These are phyloP conservation scores for Eumaeus atala DNA, from an alignment of 1,140 invertebrate genomes.

Conservation along the genomic window DNA sequence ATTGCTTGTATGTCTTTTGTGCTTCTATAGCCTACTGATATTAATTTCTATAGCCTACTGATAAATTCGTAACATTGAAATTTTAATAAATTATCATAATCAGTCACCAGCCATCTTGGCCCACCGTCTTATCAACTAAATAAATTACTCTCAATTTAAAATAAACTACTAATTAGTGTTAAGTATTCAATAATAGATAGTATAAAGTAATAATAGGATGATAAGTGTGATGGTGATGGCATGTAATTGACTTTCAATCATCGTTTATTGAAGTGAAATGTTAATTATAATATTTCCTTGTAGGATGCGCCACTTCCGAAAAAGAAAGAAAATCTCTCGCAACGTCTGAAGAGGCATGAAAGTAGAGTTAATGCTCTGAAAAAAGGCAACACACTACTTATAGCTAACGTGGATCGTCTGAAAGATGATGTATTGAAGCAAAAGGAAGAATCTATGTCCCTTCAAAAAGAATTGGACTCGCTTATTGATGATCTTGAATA, in stretches of 20 bases:
- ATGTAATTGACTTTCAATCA: too few species aligned
- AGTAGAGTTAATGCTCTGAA: conserved; percentile 84
- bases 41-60: too few species aligned
- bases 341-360: conserved; percentile 82
- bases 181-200: not conserved
- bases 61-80: too few species aligned
- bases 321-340: conserved; percentile 78
- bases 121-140: not conserved
- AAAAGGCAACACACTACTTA: conserved; percentile 89
- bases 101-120: not conserved
- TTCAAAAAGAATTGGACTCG: conserved; percentile 89
- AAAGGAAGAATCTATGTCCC: conserved; percentile 81
- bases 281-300: too few species aligned
- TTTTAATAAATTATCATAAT: not conserved
- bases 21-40: too few species aligned
- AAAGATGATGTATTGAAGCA: conserved; percentile 89
- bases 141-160: not conserved
- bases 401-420: conserved; percentile 88
- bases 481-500: conserved; percentile 81
- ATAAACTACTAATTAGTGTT: not conserved
- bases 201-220: too few species aligned
- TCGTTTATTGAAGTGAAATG: too few species aligned
- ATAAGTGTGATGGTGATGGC: too few species aligned
- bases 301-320: conserved; percentile 78
- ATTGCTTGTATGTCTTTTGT: too few species aligned